phyloP scores from a whole-genome alignment of 1,140 invertebrate species.

The Paraescarpia echinospica region DNA sequence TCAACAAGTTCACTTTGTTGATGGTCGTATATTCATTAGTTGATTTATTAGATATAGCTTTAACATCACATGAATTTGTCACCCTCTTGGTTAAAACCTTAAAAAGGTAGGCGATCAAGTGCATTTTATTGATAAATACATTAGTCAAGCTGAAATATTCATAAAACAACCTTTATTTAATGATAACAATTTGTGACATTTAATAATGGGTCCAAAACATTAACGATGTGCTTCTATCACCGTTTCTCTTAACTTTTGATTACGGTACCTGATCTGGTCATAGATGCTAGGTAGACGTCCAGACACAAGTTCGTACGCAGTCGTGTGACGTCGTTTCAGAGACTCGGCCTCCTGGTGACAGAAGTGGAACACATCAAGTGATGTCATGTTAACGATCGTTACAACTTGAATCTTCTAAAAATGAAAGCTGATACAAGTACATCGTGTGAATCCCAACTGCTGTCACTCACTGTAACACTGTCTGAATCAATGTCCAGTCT shows the following conservation, averaged over 20 bases:
- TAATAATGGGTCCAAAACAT: background rate
- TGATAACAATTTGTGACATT: background rate
- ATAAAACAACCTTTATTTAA: background rate
- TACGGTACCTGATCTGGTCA: slow-evolving; percentile 39
- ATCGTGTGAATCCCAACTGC: background rate
- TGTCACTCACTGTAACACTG: background rate
- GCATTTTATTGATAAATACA: background rate
- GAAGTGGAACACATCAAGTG: background rate
- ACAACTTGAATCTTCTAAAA: background rate
- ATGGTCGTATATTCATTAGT: no score
- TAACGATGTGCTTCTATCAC: background rate
- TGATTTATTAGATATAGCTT: no score
- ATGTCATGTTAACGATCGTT: background rate
- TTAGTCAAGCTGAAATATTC: background rate
- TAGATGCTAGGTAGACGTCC: slow-evolving; percentile 48
- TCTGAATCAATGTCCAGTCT: background rate
- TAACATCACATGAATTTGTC: no score
- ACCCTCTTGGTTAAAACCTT: no score
- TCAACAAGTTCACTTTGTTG: slow-evolving; percentile 19
- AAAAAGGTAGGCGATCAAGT: no score
- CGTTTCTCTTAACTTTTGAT: background rate
- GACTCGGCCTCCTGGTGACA: slow-evolving; percentile 49
- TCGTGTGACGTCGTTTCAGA: slow-evolving; percentile 47
- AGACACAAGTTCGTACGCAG: slow-evolving; percentile 49
- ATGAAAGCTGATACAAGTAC: background rate